A percentile compares a stretch with the other conserved stretches of the same genome.
Evolutionary conservation across 2,113 vertebrate species (phyloP).

Genomic region (Passer montanus): DNA sequence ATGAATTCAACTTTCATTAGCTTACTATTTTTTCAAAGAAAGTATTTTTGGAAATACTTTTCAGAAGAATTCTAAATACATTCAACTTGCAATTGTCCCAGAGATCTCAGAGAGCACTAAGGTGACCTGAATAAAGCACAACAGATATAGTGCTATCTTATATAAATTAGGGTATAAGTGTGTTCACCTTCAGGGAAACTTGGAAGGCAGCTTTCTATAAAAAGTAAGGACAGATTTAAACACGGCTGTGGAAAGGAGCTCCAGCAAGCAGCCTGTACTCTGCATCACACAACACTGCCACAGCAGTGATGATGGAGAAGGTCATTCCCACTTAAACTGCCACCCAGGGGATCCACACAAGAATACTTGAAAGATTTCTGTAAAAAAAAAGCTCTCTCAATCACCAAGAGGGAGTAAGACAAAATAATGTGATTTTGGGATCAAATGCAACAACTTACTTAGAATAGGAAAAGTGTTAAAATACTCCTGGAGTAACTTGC

Average conservation of each 20-base stretch:
- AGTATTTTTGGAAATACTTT: neutral
- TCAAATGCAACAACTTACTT: neutral
- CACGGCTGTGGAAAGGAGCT: neutral
- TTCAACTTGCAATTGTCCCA: neutral
- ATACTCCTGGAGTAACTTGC: neutral
- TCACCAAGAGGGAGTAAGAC: neutral
- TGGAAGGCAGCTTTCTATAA: constrained; percentile 37
- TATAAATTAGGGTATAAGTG: neutral
- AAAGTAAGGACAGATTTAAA: constrained; percentile 32
- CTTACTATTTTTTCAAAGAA: neutral
- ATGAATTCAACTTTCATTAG: neutral
- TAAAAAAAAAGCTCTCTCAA: neutral
- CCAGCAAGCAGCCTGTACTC: neutral
- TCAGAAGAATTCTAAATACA: neutral
- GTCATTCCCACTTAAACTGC: neutral
- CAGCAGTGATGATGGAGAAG: neutral
- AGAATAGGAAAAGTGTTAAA: neutral
- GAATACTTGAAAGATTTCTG: neutral
- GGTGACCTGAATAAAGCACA: constrained; percentile 22
- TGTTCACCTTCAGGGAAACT: constrained; percentile 19
- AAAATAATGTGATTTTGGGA: neutral
- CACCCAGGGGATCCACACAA: neutral
- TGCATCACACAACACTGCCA: neutral
- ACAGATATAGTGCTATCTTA: neutral
- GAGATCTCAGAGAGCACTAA: neutral